Conservation (phyloP, 1,140 invertebrate genomes). For the Zaprionus vittiger region DNA sequence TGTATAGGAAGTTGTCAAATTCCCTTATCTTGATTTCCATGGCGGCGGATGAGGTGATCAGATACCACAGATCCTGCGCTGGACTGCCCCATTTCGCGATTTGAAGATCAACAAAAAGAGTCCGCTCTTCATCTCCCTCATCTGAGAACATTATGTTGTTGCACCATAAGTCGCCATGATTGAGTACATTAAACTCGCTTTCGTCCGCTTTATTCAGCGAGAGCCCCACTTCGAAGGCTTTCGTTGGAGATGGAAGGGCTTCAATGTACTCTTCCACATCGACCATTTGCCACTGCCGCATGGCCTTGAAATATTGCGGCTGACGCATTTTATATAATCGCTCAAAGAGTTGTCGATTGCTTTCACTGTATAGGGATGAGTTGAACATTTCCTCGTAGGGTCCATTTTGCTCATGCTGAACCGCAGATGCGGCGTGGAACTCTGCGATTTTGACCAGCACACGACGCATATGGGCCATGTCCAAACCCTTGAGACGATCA, state of each 20-base stretch:
- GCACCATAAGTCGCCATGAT: slow-evolving; percentile 87
- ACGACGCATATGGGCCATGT: slow-evolving; percentile 85
- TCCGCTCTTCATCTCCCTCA: slow-evolving; percentile 58
- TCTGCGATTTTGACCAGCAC: slow-evolving; percentile 85
- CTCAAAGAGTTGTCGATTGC: slow-evolving; percentile 45
- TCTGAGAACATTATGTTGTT: slow-evolving; percentile 84
- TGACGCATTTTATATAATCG: slow-evolving; percentile 30
- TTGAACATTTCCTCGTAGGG: slow-evolving; percentile 52
- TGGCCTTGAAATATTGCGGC: slow-evolving; percentile 35
- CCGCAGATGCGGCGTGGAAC: slow-evolving; percentile 86
- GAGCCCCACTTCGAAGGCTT: slow-evolving; percentile 36
- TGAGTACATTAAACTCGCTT: slow-evolving; percentile 86
- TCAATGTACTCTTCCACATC: slow-evolving; percentile 58
- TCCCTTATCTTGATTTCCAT: slow-evolving; percentile 61
- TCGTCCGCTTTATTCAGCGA: slow-evolving; percentile 62
- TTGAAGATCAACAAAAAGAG: slow-evolving; percentile 56
- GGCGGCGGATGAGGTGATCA: slow-evolving; percentile 60
- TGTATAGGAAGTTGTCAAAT: slow-evolving; percentile 69
- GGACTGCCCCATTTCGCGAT: slow-evolving; percentile 72
- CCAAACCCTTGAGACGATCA: slow-evolving; percentile 85
- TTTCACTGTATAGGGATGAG: slow-evolving; percentile 46
- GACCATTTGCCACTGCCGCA: slow-evolving; percentile 58
- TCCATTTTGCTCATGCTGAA: slow-evolving; percentile 51
- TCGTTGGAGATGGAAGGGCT: not conserved
- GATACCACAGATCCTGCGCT: slow-evolving; percentile 68